Evolutionary conservation across 92 coral and sea anemone genomes (phyloP).

Genomic region (Phenganax subtilis): DNA sequence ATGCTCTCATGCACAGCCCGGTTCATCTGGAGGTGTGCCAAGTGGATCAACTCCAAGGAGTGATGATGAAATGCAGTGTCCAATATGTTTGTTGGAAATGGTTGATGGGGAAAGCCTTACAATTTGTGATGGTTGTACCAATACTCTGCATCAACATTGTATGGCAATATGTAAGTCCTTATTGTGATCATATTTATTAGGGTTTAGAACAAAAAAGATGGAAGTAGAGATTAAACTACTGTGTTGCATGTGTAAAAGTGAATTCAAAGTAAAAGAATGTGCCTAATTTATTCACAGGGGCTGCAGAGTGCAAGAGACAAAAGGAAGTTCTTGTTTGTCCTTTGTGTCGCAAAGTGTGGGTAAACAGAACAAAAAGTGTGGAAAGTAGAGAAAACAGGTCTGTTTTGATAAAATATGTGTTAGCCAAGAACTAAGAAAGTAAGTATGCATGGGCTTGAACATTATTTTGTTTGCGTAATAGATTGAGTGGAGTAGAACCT

Average conservation of each 20-base stretch:
- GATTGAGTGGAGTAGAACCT: slow-evolving; percentile 56
- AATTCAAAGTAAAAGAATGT: neutral
- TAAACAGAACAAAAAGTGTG: slow-evolving; percentile 37
- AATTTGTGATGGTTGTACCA: slow-evolving; percentile 74
- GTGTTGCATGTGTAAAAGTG: no score
- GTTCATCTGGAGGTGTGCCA: slow-evolving; percentile 25
- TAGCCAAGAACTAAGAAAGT: no score
- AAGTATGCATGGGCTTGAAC: neutral
- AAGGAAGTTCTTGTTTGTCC: slow-evolving; percentile 86
- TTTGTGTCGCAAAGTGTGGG: slow-evolving; percentile 74
- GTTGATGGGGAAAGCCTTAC: slow-evolving; percentile 96
- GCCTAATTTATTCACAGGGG: slow-evolving; percentile 55
- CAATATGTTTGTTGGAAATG: slow-evolving; percentile 94
- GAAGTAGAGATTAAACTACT: no score
- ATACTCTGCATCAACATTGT: slow-evolving; percentile 90
- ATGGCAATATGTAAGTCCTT: slow-evolving; percentile 86
- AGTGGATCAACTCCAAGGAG: slow-evolving; percentile 41
- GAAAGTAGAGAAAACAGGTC: slow-evolving; percentile 22
- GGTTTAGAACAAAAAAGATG: no score
- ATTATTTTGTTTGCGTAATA: slow-evolving; percentile 9
- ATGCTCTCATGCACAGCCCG: slow-evolving; percentile 55
- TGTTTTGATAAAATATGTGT: neutral
- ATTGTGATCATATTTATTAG: neutral
- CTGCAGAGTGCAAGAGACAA: slow-evolving; percentile 75
- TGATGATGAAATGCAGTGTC: slow-evolving; percentile 85